These are phyloP conservation scores for Alitta virens DNA, from an alignment of 2,888 invertebrate species.

Conservation along the genomic window DNA sequence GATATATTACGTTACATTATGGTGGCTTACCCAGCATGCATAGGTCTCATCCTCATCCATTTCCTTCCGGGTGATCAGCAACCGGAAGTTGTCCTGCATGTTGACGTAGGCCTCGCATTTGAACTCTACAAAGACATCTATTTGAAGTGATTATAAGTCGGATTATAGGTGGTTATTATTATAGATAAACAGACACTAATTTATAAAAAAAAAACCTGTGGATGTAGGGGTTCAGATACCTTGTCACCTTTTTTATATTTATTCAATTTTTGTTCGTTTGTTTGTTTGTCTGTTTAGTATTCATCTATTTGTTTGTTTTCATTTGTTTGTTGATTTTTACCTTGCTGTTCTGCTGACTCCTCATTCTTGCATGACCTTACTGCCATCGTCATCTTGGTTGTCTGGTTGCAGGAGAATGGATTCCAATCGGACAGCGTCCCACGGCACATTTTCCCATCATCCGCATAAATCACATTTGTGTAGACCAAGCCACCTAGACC, in stretches of 20 bases:
- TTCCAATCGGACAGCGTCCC: constrained; percentile 17
- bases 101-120: constrained; percentile 8
- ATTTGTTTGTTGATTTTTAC: too few species aligned
- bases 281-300: too few species aligned
- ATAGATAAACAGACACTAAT: too few species aligned
- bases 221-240: too few species aligned
- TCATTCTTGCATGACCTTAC: constrained; percentile 14
- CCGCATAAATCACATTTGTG: constrained; percentile 7
- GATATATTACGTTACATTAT: neutral
- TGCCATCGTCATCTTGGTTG: constrained; percentile 14
- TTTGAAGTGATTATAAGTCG: too few species aligned
- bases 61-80: constrained; percentile 9
- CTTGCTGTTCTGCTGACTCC: constrained; percentile 12
- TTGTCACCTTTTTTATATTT: too few species aligned
- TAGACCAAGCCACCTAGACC: constrained; percentile 12
- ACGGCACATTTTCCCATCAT: constrained; percentile 3
- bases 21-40: constrained; percentile 10
- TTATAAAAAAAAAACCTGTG: too few species aligned
- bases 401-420: constrained; percentile 12
- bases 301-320: too few species aligned
- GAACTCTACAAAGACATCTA: constrained; percentile 9
- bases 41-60: constrained; percentile 1
- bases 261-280: too few species aligned
- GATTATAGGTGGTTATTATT: too few species aligned
- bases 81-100: constrained; percentile 11